Evolutionary conservation across 2,113 vertebrate species (phyloP), one percentile per base, ranked within the genome.

Genomic region (Cynocephalus volans): DNA sequence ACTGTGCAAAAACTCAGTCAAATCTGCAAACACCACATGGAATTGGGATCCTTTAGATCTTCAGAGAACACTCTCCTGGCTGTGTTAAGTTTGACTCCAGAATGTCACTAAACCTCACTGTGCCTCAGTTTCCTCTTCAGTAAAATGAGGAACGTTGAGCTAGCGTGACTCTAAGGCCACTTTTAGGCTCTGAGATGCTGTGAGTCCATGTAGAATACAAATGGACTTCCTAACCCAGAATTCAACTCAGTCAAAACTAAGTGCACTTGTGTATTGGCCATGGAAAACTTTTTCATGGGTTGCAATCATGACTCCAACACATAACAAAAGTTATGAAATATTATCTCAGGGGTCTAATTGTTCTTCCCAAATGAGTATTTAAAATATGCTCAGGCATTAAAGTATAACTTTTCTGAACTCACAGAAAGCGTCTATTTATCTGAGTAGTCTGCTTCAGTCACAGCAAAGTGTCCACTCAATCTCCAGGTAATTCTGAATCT

Each of bases 301-400:
- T 82, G 41, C 24, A 75, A 1, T 76, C 14, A 15, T 72, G 50
- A 80, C 52, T 87, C 75, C 41, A 76, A 88, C 93, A 60, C 28
- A 77, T 56, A 80, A 50, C 21, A 56, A 52, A 89, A 45, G 10
- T 36, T 95, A 10, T 48, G 52, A 82, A 77, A 83, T 69, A 28
- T 5, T 28, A 17, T 72, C 86, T 76, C 45, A 81, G 28, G 33
- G 10, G 31, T 62, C 28, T 31, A 76, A 45, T 36, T 9, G 9
- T 92, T 86, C n/a, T 82, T 95, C 56, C 50, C 62, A 62, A 86
- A 75, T 36, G 33, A 88, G 28, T 45, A 72, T 65, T 89, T 93
- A 60, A 90, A 92, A 83, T 54, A 58, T 33, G 14, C 26, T 48
- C 26, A 24, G 9, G 7, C 62, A 65, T 50, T 36, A 3, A 52